Conservation (phyloP, 2,113 vertebrate genomes). For the Phrynosoma platyrhinos region DNA sequence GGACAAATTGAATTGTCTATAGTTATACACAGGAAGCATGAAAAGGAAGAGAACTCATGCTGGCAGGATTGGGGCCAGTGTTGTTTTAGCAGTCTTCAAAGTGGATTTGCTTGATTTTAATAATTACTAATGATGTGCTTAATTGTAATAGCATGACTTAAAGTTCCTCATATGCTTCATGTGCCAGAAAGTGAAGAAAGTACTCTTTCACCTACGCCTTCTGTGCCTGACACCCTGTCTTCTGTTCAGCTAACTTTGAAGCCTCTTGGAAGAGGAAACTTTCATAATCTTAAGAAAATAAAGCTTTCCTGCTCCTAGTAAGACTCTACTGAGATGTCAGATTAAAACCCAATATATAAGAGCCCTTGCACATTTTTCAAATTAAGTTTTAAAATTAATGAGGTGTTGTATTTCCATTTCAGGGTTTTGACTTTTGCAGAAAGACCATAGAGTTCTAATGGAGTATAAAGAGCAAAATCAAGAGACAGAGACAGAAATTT, state of each 20-base stretch:
- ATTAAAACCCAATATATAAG: background rate
- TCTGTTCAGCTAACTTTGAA: background rate
- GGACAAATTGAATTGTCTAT: background rate
- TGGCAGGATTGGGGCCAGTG: background rate
- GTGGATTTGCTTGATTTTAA: background rate
- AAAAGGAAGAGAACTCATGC: background rate
- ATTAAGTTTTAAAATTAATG: slow-evolving; percentile 17
- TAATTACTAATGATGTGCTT: background rate
- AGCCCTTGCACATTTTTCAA: background rate
- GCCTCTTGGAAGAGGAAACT: background rate
- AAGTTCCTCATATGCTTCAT: background rate
- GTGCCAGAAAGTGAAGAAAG: background rate
- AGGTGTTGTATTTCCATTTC: background rate
- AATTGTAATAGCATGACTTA: background rate
- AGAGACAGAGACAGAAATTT: background rate
- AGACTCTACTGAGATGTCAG: background rate
- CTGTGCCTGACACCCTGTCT: background rate
- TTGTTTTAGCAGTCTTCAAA: background rate
- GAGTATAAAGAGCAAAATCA: fast-evolving
- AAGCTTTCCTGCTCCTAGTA: background rate
- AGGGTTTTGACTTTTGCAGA: slow-evolving; percentile 11
- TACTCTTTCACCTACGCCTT: background rate
- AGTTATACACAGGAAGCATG: background rate
- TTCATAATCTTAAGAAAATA: slow-evolving; percentile 9
- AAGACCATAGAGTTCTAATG: slow-evolving; percentile 7